Evolutionary conservation across 2,797 vertebrate species (phyloP).

Genomic region (Psittacula derbiana): DNA sequence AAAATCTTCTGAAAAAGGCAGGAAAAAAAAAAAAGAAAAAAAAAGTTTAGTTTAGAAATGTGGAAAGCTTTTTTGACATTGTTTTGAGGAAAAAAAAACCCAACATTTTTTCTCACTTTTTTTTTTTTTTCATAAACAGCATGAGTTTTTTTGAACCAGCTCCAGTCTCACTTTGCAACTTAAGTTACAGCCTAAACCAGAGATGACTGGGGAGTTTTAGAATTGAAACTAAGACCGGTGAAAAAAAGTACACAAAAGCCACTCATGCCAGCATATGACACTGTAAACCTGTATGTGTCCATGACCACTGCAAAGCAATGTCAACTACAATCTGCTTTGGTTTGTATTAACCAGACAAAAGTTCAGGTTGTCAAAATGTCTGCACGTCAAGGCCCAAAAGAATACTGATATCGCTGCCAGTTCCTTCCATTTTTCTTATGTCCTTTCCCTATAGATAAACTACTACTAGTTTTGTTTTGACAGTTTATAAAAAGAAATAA

Average conservation of each 20-base stretch:
- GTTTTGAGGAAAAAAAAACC: background rate
- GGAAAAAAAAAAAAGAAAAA: background rate
- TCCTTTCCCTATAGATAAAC: background rate
- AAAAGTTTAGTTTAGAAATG: background rate
- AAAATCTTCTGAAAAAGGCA: background rate
- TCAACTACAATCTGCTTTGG: background rate
- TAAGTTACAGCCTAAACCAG: background rate
- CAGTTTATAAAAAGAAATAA: background rate
- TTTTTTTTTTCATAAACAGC: background rate
- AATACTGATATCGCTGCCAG: background rate
- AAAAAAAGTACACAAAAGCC: background rate
- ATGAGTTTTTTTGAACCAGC: background rate
- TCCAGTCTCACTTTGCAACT: background rate
- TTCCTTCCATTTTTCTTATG: background rate
- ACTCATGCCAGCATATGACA: accelerated
- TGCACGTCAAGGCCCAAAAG: background rate
- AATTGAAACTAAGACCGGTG: background rate
- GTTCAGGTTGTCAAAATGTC: background rate
- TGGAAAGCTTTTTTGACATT: background rate
- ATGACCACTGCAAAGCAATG: background rate
- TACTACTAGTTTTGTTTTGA: background rate
- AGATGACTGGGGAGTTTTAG: background rate
- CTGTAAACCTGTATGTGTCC: background rate
- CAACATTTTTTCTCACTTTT: background rate
- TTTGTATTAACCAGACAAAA: background rate